These are phyloP conservation scores for Anguilla megastoma DNA, from an alignment of 2,797 vertebrate species.

Conservation along the genomic window DNA sequence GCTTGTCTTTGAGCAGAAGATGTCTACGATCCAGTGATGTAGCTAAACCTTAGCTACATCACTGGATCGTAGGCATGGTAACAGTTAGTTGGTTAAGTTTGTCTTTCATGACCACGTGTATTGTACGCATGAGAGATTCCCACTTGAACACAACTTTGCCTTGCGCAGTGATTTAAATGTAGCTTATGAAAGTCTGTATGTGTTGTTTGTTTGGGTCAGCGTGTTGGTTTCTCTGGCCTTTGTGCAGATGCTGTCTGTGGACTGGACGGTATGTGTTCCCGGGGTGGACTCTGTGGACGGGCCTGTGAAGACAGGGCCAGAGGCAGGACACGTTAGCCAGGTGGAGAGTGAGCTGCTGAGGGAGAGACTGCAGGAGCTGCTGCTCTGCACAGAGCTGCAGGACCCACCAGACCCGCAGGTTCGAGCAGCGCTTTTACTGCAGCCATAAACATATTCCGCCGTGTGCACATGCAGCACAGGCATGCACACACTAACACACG, in stretches of 20 bases:
- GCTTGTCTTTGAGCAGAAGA: no score
- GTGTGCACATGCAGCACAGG: neutral
- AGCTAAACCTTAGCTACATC: no score
- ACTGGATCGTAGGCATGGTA: no score
- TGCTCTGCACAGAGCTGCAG: constrained; percentile 45
- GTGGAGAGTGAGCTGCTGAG: constrained; percentile 74
- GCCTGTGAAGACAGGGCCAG: constrained; percentile 27
- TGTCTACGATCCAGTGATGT: no score
- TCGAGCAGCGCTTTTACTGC: neutral
- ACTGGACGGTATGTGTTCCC: constrained; percentile 67
- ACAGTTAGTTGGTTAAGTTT: no score
- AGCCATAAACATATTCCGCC: neutral
- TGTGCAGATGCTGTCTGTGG: constrained; percentile 65
- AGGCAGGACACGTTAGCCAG: constrained; percentile 57
- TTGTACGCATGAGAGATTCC: neutral
- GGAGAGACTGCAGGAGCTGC: constrained; percentile 71
- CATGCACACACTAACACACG: neutral
- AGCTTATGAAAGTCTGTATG: neutral
- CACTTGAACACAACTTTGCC: neutral
- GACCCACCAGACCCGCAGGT: constrained; percentile 33
- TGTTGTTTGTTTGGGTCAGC: neutral
- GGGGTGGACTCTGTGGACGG: constrained; percentile 64
- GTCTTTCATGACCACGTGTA: no score
- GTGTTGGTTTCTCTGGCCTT: neutral
- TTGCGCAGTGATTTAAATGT: neutral